Evolutionary conservation across 2,797 vertebrate species (phyloP).

Genomic region (Oreochromis grahami): DNA sequence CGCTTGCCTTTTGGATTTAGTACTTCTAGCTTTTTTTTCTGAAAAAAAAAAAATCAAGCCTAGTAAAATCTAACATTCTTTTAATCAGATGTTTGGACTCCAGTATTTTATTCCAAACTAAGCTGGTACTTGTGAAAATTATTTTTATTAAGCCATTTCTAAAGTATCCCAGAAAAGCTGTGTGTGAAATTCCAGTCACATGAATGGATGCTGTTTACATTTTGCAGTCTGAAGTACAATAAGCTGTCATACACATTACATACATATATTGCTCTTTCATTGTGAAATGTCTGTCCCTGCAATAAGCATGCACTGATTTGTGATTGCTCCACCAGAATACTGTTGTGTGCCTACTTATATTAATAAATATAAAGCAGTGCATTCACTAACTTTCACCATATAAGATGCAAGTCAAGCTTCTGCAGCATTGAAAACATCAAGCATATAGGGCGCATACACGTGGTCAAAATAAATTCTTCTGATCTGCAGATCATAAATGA

Average conservation of each 20-base stretch:
- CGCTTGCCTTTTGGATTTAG: conserved; percentile 5
- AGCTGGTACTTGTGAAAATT: not conserved
- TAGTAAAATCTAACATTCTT: not conserved
- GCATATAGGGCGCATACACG: not conserved
- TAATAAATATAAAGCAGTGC: not conserved
- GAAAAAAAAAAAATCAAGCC: not conserved
- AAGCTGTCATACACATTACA: not conserved
- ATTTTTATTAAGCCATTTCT: not conserved
- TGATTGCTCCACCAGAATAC: not conserved
- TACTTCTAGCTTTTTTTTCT: not conserved
- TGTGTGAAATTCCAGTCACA: not conserved
- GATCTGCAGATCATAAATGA: conserved; percentile 34
- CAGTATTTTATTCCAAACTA: not conserved
- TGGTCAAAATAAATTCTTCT: conserved; percentile 10
- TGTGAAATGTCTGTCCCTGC: not conserved
- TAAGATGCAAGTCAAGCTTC: not conserved
- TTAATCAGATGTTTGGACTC: not conserved
- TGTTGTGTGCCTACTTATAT: not conserved
- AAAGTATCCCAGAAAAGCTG: not conserved
- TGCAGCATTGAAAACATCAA: not conserved
- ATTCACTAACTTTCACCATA: not conserved
- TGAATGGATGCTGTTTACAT: not conserved
- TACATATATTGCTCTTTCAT: not conserved
- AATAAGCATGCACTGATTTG: not conserved
- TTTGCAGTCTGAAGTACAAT: not conserved